Percentiles rank a stretch among this genome's conserved stretches.
Evolutionary conservation across 2,888 invertebrate genomes (phyloP).

Genomic region (Quadroppia sp.): DNA sequence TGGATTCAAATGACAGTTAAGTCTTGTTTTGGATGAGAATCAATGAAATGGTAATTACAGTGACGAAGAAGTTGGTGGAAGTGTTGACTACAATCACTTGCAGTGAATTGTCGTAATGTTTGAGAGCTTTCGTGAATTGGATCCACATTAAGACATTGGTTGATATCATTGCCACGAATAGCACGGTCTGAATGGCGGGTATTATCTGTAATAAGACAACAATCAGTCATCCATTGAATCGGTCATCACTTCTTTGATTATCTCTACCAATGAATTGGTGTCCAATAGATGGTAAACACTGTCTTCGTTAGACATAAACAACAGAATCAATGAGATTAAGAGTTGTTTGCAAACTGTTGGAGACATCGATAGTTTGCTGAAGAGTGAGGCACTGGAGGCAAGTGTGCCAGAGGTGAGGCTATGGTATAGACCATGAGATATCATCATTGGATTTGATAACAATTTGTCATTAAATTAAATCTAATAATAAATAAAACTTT

Average conservation of each 20-base stretch:
- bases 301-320: background rate
- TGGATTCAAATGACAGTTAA: no score
- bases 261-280: background rate
- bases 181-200: constrained; percentile 50
- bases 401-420: constrained; percentile 53
- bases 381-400: constrained; percentile 53
- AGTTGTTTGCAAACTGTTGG: constrained; percentile 41
- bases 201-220: constrained; percentile 49
- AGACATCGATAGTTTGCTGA: constrained; percentile 54
- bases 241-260: background rate
- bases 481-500: no score
- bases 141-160: constrained; percentile 57
- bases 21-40: background rate
- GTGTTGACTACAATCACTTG: constrained; percentile 57
- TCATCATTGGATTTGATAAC: background rate
- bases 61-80: constrained; percentile 56
- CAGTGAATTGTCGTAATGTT: constrained; percentile 54
- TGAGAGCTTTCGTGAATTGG: constrained; percentile 55
- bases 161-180: constrained; percentile 53
- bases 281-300: background rate
- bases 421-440: constrained; percentile 48
- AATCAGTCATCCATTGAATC: background rate
- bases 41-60: constrained; percentile 51
- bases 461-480: no score
- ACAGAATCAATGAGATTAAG: background rate